Base-by-base conservation (phyloP, 2,113 vertebrate species). In the Upupa epops region DNA sequence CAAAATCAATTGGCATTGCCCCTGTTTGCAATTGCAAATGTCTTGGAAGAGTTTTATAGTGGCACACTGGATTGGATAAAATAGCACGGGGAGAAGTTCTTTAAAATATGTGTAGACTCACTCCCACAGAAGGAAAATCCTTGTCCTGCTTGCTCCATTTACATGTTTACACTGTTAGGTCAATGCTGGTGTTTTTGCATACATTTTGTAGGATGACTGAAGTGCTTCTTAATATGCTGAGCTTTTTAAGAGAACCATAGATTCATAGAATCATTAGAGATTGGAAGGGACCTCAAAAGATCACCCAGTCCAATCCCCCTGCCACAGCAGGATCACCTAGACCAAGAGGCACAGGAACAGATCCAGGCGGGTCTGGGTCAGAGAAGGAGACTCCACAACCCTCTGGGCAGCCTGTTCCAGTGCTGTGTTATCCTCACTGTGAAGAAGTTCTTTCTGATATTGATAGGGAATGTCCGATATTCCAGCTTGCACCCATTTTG, bases 221-320 rank as follows among this genome's bases (percentile, higher is more conserved):
- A 90, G 64, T 13, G 55, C 32, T 83, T 92, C 91, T 93, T 86
- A 90, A 90, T 91, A 78, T 46, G 36, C 73, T 91, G 15, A 29
- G 40, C 11, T 74, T 25, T 64, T 86, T 84, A 79, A 83, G 36
- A 85, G 51, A n/a, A n/a, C n/a, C n/a, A n/a, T n/a, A n/a, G n/a
- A n/a, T n/a, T n/a, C n/a, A n/a, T n/a, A n/a, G n/a, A n/a, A n/a
- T n/a, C n/a, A n/a, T n/a, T n/a, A n/a, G n/a, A n/a, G n/a, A n/a
- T n/a, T n/a, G n/a, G n/a, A n/a, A n/a, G n/a, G n/a, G n/a, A n/a
- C n/a, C n/a, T n/a, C n/a, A n/a, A n/a, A n/a, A n/a, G n/a, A n/a
- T n/a, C n/a, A n/a, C n/a, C n/a, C n/a, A n/a, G n/a, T n/a, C n/a
- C n/a, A n/a, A n/a, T n/a, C n/a, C n/a, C n/a, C n/a, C n/a, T n/a